A percentile compares a stretch with the other conserved stretches of the same genome.
Evolutionary conservation across 2,113 vertebrate species (phyloP).

Genomic region (Heterotilapia buettikoferi): DNA sequence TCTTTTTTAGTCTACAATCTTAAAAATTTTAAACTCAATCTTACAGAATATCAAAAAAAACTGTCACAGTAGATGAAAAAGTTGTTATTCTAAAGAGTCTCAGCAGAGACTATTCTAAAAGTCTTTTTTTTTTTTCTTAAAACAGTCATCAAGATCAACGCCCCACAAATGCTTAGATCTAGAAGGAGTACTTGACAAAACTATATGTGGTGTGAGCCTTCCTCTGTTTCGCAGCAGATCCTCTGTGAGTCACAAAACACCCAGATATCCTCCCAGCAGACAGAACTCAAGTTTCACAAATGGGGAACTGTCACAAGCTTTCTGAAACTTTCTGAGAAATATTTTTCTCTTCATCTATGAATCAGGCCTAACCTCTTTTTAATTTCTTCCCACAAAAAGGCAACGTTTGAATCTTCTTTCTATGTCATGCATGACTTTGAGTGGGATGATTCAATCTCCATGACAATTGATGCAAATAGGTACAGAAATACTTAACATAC

Average conservation of each 20-base stretch:
- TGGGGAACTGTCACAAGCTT: neutral
- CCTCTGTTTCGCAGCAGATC: constrained; percentile 62
- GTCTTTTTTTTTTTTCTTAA: neutral
- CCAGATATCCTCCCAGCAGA: neutral
- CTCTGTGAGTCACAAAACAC: constrained; percentile 38
- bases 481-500: too few relatives aligned
- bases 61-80: neutral
- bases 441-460: too few relatives aligned
- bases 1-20: too few relatives aligned
- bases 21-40: neutral
- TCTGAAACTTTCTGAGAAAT: neutral
- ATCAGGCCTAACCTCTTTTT: neutral
- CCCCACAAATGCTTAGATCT: constrained; percentile 35
- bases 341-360: neutral
- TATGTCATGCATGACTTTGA: too few relatives aligned
- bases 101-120: too few relatives aligned
- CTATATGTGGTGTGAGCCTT: constrained; percentile 54
- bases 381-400: too few relatives aligned
- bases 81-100: neutral
- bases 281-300: neutral
- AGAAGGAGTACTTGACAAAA: constrained; percentile 17
- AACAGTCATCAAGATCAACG: constrained; percentile 35
- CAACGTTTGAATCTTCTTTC: too few relatives aligned
- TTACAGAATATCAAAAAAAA: neutral
- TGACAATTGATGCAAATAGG: too few relatives aligned